These are phyloP conservation scores for Paraplagusia blochii DNA, from an alignment of 2,113 vertebrate genomes.

Conservation along the genomic window DNA sequence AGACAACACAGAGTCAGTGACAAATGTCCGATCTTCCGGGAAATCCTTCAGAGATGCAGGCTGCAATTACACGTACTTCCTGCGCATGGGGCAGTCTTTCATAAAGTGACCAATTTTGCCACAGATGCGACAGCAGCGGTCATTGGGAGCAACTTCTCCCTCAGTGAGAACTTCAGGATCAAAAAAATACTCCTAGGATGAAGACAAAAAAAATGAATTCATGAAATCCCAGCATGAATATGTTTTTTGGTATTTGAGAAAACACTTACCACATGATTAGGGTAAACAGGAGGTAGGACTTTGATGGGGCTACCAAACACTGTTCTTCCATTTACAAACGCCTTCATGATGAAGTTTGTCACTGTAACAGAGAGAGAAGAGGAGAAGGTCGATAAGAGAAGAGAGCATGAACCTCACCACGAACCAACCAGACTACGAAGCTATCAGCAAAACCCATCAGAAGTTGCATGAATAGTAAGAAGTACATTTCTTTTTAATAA, in stretches of 20 bases:
- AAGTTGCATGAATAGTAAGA: too few relatives aligned
- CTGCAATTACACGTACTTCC: slow-evolving; percentile 76
- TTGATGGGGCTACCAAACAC: slow-evolving; percentile 87
- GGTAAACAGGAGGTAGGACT: slow-evolving; percentile 80
- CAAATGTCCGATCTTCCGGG: not conserved
- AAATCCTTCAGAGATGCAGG: not conserved
- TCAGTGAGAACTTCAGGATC: slow-evolving; percentile 90
- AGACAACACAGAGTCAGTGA: not conserved
- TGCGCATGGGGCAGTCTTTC: slow-evolving; percentile 92
- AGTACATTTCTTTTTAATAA: too few relatives aligned
- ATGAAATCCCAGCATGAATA: too few relatives aligned
- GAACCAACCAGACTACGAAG: too few relatives aligned
- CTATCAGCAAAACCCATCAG: too few relatives aligned
- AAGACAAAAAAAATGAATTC: slow-evolving; percentile 7
- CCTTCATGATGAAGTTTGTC: slow-evolving; percentile 99
- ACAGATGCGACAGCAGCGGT: slow-evolving; percentile 93
- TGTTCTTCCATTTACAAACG: slow-evolving; percentile 91
- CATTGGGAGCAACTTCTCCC: slow-evolving; percentile 91
- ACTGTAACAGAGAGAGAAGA: slow-evolving; percentile 68
- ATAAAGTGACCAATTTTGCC: slow-evolving; percentile 97
- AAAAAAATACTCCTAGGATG: slow-evolving; percentile 89
- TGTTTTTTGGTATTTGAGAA: too few relatives aligned
- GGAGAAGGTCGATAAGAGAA: not conserved
- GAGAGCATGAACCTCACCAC: too few relatives aligned
- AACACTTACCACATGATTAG: slow-evolving; percentile 82